A percentile compares a stretch with the other conserved stretches of the same genome.
phyloP scores from a whole-genome alignment of 2,797 vertebrate species.

The Pteropus rufus region DNA sequence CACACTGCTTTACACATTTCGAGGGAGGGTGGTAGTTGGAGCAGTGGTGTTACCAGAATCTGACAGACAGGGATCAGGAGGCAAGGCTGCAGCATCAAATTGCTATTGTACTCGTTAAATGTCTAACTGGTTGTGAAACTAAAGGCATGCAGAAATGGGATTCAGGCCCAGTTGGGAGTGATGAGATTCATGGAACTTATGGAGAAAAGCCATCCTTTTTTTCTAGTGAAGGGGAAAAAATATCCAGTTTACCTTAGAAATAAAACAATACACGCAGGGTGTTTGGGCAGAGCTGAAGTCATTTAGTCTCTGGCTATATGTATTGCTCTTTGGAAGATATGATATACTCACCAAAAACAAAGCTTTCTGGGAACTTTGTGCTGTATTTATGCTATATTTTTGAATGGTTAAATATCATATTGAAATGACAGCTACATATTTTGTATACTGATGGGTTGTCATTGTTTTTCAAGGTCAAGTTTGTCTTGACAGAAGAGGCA shows the following conservation, averaged over 20 bases:
- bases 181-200: neutral
- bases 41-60: neutral
- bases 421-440: conserved; percentile 26
- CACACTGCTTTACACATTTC: neutral
- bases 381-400: neutral
- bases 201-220: neutral
- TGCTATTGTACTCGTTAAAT: neutral
- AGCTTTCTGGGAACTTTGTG: conserved; percentile 45
- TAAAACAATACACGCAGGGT: neutral
- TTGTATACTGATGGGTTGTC: conserved; percentile 34
- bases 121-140: conserved; percentile 7
- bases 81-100: neutral
- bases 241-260: neutral
- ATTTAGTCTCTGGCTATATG: conserved; percentile 26
- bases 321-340: conserved; percentile 24
- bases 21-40: neutral
- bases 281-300: neutral
- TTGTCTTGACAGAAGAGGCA: conserved; percentile 1
- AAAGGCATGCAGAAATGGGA: neutral
- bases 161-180: neutral
- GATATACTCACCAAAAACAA: conserved; percentile 31
- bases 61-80: neutral
- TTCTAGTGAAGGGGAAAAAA: neutral
- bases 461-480: conserved; percentile 39
- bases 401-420: conserved; percentile 40